Evolutionary conservation across 1,140 invertebrate genomes (phyloP).

Genomic region (Drosophila suzukii): DNA sequence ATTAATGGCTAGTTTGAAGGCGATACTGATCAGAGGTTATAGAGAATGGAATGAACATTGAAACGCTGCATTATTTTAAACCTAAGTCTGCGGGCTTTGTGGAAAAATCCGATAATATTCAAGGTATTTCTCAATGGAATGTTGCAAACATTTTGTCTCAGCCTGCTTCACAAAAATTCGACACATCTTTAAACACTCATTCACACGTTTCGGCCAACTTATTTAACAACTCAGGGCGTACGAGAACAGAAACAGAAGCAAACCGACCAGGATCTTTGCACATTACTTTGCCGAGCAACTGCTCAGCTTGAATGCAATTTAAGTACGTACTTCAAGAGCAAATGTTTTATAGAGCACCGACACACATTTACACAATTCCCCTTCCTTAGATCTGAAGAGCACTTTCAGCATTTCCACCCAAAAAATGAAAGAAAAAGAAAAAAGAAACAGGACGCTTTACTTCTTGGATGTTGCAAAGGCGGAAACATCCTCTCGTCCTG

Average conservation of each 20-base stretch:
- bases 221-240: conserved; percentile 71
- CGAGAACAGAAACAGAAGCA: conserved; percentile 29
- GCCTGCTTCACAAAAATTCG: conserved; percentile 44
- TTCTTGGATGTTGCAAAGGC: conserved; percentile 45
- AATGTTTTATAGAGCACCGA: conserved; percentile 77
- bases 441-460: conserved; percentile 63
- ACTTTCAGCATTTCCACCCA: conserved; percentile 35
- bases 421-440: conserved; percentile 22
- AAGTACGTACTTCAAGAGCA: conserved; percentile 78
- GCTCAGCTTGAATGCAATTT: conserved; percentile 79
- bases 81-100: neutral
- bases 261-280: conserved; percentile 62
- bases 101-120: neutral
- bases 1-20: conserved; percentile 47
- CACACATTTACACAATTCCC: conserved; percentile 53
- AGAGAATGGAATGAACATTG: neutral
- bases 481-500: conserved; percentile 43
- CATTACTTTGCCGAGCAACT: conserved; percentile 59
- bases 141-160: neutral
- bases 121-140: conserved; percentile 8
- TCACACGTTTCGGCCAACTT: conserved; percentile 77
- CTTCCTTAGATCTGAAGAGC: conserved; percentile 29
- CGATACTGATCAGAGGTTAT: conserved; percentile 26
- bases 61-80: neutral
- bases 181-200: conserved; percentile 77